phyloP scores from a whole-genome alignment of 2,113 vertebrate genomes.

The Pterocles burchelli region DNA sequence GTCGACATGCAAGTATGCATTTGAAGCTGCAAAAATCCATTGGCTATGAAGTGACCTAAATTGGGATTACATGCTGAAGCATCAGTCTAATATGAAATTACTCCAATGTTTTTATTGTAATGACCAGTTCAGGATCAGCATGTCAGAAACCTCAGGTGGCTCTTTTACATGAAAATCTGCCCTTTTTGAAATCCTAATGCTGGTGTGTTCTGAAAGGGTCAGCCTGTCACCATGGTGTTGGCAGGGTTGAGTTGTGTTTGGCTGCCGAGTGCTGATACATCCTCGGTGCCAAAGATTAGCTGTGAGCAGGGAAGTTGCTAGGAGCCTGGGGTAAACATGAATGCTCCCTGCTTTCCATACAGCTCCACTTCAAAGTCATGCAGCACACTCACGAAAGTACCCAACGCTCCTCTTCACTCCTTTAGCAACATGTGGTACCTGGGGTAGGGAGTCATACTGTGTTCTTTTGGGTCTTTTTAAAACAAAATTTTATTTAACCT shows the following conservation, averaged over 20 bases:
- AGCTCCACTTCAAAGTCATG: slow-evolving; percentile 1
- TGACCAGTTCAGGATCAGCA: slow-evolving; percentile 49
- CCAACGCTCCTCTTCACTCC: not conserved
- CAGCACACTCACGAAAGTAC: not conserved
- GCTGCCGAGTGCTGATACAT: not conserved
- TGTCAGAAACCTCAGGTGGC: slow-evolving; percentile 45
- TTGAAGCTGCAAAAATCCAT: slow-evolving; percentile 13
- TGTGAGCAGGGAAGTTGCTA: not conserved
- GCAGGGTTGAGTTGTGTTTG: not conserved
- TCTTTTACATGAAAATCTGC: not conserved
- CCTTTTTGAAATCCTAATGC: not conserved
- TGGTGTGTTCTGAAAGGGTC: not conserved
- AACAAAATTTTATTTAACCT: slow-evolving; percentile 78
- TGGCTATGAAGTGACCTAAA: slow-evolving; percentile 19
- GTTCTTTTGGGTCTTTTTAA: slow-evolving; percentile 56
- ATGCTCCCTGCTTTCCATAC: not conserved
- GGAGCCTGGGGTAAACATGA: not conserved
- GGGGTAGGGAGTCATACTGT: slow-evolving; percentile 5
- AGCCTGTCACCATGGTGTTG: slow-evolving; percentile 14
- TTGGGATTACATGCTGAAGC: slow-evolving; percentile 7
- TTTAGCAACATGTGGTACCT: not conserved
- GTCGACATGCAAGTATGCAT: not conserved
- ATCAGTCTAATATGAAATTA: slow-evolving; percentile 17
- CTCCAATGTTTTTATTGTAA: slow-evolving; percentile 34
- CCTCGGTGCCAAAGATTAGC: not conserved